Conservation (phyloP, 2,797 vertebrate genomes). For the Pitangus sulphuratus region DNA sequence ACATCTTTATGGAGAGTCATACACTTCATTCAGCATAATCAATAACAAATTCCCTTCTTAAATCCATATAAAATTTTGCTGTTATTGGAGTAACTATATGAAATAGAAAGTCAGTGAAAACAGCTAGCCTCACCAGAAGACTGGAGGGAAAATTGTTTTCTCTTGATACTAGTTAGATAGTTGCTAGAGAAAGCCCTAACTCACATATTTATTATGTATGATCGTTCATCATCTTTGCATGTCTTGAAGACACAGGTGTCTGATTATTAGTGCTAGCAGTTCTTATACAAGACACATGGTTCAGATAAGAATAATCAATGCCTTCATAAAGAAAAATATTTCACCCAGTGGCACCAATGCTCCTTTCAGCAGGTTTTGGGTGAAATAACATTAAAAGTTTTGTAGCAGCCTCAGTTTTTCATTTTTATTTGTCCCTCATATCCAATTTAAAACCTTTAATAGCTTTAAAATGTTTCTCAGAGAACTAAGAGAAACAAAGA, state of each 20-base stretch:
- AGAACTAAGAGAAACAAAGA: background rate
- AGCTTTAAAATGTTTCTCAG: background rate
- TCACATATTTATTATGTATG: background rate
- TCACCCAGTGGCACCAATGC: background rate
- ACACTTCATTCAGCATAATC: background rate
- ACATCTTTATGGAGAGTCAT: background rate
- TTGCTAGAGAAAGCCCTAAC: background rate
- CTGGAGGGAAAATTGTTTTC: background rate
- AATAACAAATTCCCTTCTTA: background rate
- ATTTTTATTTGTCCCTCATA: background rate
- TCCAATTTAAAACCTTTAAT: background rate
- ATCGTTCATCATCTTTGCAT: background rate
- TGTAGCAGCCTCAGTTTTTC: background rate
- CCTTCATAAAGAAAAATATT: background rate
- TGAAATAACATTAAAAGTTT: background rate
- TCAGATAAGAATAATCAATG: background rate
- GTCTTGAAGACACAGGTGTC: background rate
- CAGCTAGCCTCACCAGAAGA: background rate
- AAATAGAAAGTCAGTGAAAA: background rate
- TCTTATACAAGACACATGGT: background rate
- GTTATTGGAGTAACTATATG: background rate
- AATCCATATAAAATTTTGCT: background rate
- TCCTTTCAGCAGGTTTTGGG: background rate
- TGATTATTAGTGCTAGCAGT: background rate
- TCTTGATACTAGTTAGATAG: background rate